A percentile compares a stretch with the other conserved stretches of the same genome.
Conservation (phyloP, 2,888 invertebrate genomes). For the Serrognathus titanus region DNA sequence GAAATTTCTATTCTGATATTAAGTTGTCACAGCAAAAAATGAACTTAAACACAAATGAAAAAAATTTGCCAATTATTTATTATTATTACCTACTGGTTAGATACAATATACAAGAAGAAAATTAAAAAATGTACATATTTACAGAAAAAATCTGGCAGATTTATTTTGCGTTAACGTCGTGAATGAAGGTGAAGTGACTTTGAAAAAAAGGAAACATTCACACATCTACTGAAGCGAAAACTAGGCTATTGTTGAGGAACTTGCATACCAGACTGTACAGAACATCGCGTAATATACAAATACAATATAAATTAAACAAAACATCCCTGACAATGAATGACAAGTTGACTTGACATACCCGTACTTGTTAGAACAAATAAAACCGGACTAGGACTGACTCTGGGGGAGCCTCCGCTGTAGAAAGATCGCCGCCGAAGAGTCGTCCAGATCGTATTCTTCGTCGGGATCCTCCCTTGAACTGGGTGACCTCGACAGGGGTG, state of each 20-base stretch:
- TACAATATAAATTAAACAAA: constrained; percentile 33
- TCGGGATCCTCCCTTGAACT: constrained; percentile 49
- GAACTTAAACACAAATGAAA: no score
- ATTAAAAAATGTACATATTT: neutral
- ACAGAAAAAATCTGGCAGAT: neutral
- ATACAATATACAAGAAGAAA: neutral
- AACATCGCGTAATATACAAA: constrained; percentile 32
- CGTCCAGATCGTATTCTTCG: constrained; percentile 55
- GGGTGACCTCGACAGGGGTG: constrained; percentile 46
- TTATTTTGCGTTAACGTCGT: neutral
- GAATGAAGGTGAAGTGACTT: neutral
- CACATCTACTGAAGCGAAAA: constrained; percentile 3
- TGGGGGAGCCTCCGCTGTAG: constrained; percentile 43
- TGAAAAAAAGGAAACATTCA: neutral
- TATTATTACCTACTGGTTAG: no score
- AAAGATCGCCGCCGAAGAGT: constrained; percentile 54
- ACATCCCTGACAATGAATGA: constrained; percentile 31
- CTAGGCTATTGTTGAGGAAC: constrained; percentile 41
- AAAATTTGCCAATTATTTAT: no score
- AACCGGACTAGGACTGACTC: constrained; percentile 38
- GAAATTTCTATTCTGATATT: no score
- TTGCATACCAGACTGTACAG: constrained; percentile 48
- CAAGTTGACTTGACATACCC: constrained; percentile 31
- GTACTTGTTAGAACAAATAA: constrained; percentile 24
- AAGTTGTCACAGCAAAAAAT: no score